Evolutionary conservation across 2,888 invertebrate species (phyloP).

Genomic region (Tipula confusa): DNA sequence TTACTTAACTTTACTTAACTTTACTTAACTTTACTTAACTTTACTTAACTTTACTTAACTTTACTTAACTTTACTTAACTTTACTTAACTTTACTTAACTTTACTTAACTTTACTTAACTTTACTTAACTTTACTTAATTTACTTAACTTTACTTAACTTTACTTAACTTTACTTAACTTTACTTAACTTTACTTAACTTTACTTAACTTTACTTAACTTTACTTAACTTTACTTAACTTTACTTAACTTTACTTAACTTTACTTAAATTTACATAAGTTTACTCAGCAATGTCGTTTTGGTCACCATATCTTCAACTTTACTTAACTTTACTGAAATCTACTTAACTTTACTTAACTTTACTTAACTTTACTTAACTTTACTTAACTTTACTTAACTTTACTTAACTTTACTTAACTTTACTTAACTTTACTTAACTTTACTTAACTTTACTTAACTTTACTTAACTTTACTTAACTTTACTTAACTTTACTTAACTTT

Average conservation of each 20-base stretch:
- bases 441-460: no score
- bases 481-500: no score
- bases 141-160: neutral
- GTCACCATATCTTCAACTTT: neutral
- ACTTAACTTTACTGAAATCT: neutral
- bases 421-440: no score
- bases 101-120: neutral
- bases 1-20: no score
- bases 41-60: no score
- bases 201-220: neutral
- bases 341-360: neutral
- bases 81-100: neutral
- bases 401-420: no score
- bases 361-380: neutral
- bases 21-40: no score
- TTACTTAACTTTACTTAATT: neutral
- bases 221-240: conserved; percentile 21
- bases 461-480: no score
- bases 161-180: neutral
- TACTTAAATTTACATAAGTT: neutral
- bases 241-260: neutral
- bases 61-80: neutral
- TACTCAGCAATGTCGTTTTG: neutral
- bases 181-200: neutral
- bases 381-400: neutral